Percentiles rank a stretch among this genome's conserved stretches.
These are phyloP conservation scores for Radopholus similis DNA, from an alignment of 1,140 invertebrate species.

Conservation along the genomic window DNA sequence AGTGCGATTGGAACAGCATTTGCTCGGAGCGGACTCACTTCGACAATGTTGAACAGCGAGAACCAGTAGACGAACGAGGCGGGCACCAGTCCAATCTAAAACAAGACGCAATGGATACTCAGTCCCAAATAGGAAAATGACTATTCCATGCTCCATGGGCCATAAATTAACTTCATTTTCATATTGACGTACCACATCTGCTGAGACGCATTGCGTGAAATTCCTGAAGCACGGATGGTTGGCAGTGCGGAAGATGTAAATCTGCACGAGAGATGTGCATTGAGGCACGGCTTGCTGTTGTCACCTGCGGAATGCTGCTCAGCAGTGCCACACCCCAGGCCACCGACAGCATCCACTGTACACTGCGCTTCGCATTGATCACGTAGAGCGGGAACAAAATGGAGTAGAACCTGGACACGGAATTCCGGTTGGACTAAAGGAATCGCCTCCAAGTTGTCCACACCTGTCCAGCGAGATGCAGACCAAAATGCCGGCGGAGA, in stretches of 20 bases:
- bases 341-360: slow-evolving; percentile 67
- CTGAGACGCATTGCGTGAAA: slow-evolving; percentile 61
- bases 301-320: slow-evolving; percentile 77
- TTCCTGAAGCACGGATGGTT: slow-evolving; percentile 58
- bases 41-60: slow-evolving; percentile 34
- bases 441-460: no score
- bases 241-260: slow-evolving; percentile 63
- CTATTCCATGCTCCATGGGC: no score
- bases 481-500: slow-evolving; percentile 51
- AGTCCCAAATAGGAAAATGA: no score
- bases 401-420: slow-evolving; percentile 47
- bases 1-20: not conserved
- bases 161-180: no score
- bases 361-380: slow-evolving; percentile 51
- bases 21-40: slow-evolving; percentile 14
- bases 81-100: slow-evolving; percentile 44
- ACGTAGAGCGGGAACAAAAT: slow-evolving; percentile 57
- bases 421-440: not conserved
- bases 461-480: slow-evolving; percentile 49
- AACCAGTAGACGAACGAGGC: slow-evolving; percentile 51
- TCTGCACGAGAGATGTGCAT: slow-evolving; percentile 52
- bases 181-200: no score
- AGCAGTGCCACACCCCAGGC: slow-evolving; percentile 74
- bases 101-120: no score
- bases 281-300: not conserved